Evolutionary conservation across 1,140 invertebrate genomes (phyloP).

Genomic region (Drosophila baimaii): DNA sequence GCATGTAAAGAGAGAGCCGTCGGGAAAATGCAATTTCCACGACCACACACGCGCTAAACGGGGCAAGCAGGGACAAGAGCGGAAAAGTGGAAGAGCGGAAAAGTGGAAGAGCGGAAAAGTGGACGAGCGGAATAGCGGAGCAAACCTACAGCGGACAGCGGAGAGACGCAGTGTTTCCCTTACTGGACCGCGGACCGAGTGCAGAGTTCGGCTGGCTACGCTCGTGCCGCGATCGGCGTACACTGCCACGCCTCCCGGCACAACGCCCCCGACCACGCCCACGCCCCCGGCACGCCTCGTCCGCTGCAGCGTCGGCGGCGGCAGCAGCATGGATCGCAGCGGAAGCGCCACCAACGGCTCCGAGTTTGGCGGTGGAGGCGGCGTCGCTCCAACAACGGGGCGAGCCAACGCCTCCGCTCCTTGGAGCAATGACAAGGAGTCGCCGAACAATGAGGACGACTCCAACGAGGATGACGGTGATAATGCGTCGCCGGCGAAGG

Average conservation of each 20-base stretch:
- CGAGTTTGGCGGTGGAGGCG: slow-evolving; percentile 59
- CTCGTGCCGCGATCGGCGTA: slow-evolving; percentile 76
- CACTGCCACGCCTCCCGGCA: slow-evolving; percentile 50
- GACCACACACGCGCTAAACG: slow-evolving; percentile 39
- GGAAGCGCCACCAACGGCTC: slow-evolving; percentile 66
- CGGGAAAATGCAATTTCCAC: slow-evolving; percentile 59
- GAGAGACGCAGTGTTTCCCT: slow-evolving; percentile 2
- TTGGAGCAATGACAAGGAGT: slow-evolving; percentile 80
- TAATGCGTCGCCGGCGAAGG: slow-evolving; percentile 75
- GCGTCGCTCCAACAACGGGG: slow-evolving; percentile 18
- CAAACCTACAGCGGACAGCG: neutral
- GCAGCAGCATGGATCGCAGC: slow-evolving; percentile 69
- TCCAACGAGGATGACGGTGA: slow-evolving; percentile 79
- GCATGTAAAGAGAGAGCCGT: slow-evolving; percentile 59
- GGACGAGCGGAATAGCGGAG: neutral
- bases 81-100: slow-evolving; percentile 19
- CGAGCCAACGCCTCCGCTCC: slow-evolving; percentile 53
- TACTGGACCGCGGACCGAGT: slow-evolving; percentile 18
- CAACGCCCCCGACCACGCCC: slow-evolving; percentile 30
- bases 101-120: neutral
- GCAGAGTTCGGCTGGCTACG: slow-evolving; percentile 59
- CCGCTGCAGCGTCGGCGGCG: neutral
- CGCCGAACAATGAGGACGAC: slow-evolving; percentile 76
- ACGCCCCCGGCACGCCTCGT: slow-evolving; percentile 9
- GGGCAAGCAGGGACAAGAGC: slow-evolving; percentile 19